Evolutionary conservation across 2,797 vertebrate genomes (phyloP).

Genomic region (Periophthalmus magnuspinnatus): DNA sequence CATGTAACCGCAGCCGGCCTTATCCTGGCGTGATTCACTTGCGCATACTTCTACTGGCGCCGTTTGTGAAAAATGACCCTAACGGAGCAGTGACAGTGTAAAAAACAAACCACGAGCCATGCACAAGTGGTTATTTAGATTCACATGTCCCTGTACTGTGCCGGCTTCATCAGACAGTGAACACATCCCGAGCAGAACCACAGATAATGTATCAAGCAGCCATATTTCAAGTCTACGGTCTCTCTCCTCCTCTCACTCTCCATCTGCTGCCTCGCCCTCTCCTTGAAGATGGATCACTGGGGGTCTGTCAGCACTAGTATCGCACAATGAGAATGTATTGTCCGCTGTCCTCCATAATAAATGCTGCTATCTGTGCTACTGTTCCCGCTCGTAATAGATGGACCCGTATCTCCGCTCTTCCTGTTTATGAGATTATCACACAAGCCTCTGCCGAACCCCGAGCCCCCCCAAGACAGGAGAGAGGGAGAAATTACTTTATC

Average conservation of each 20-base stretch:
- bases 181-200: slow-evolving; percentile 33
- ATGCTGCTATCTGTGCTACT: slow-evolving; percentile 73
- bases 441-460: slow-evolving; percentile 59
- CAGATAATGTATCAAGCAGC: slow-evolving; percentile 45
- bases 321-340: slow-evolving; percentile 78
- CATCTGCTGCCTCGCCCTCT: slow-evolving; percentile 52
- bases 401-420: slow-evolving; percentile 73
- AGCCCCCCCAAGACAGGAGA: slow-evolving; percentile 65
- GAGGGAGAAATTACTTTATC: slow-evolving; percentile 77
- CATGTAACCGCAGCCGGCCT: neutral
- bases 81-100: slow-evolving; percentile 45
- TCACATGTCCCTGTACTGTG: slow-evolving; percentile 35
- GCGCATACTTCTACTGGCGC: neutral
- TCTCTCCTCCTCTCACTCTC: slow-evolving; percentile 50
- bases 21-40: neutral
- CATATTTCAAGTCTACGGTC: slow-evolving; percentile 46
- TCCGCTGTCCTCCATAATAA: slow-evolving; percentile 78
- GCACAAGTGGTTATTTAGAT: slow-evolving; percentile 49
- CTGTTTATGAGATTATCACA: slow-evolving; percentile 78
- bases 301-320: slow-evolving; percentile 77
- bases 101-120: slow-evolving; percentile 35
- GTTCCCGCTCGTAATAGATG: slow-evolving; percentile 76
- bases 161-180: slow-evolving; percentile 36
- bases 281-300: slow-evolving; percentile 73
- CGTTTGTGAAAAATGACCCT: slow-evolving; percentile 48